A percentile compares a stretch with the other conserved stretches of the same genome.
These are phyloP conservation scores for Eciton burchellii DNA, from an alignment of 1,140 invertebrate species.

Conservation along the genomic window DNA sequence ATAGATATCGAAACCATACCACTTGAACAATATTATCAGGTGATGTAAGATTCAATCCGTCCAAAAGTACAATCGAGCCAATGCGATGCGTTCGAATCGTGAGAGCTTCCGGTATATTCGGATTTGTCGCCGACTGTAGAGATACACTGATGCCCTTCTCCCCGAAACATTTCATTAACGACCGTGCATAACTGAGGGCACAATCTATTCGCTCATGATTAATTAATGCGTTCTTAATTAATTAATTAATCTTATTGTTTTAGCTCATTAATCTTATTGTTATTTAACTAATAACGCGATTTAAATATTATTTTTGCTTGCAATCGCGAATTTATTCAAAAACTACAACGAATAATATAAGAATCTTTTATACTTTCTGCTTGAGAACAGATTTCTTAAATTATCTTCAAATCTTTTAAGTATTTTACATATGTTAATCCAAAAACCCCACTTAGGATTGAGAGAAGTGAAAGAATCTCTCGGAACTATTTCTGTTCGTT, in stretches of 20 bases:
- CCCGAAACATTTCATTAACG: constrained; percentile 75
- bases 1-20: constrained; percentile 65
- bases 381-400: background rate
- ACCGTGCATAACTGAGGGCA: constrained; percentile 69
- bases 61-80: constrained; percentile 77
- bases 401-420: background rate
- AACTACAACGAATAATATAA: background rate
- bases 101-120: constrained; percentile 75
- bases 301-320: background rate
- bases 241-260: background rate
- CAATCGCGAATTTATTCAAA: background rate
- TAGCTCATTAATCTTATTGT: background rate
- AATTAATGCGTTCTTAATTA: constrained; percentile 8
- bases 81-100: constrained; percentile 76
- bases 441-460: background rate
- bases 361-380: background rate
- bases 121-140: constrained; percentile 73
- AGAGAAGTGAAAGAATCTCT: background rate
- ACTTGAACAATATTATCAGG: constrained; percentile 77
- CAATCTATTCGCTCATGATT: constrained; percentile 68
- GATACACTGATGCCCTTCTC: constrained; percentile 74
- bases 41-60: constrained; percentile 77
- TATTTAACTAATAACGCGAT: background rate
- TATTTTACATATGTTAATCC: no score
- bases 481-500: background rate